These are phyloP conservation scores for Alexandromys fortis DNA, from an alignment of 2,113 vertebrate species.

Conservation along the genomic window DNA sequence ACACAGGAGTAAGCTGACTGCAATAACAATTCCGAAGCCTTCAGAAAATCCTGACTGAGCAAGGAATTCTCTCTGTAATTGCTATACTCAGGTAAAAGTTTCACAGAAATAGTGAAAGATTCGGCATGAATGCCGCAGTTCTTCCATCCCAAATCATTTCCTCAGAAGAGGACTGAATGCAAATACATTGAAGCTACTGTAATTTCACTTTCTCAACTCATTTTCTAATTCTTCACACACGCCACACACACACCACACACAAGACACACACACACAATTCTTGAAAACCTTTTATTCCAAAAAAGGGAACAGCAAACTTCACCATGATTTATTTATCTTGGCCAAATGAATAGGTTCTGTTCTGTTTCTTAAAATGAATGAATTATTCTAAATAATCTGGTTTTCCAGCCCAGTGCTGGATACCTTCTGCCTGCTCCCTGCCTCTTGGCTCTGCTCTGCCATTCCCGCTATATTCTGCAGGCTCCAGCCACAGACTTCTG, in stretches of 20 bases:
- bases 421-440: not conserved
- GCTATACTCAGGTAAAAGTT: not conserved
- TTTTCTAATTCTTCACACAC: not conserved
- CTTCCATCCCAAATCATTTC: not conserved
- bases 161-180: not conserved
- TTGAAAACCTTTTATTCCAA: not conserved
- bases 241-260: not conserved
- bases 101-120: conserved; percentile 19
- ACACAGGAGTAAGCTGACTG: not conserved
- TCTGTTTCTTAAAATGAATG: not conserved
- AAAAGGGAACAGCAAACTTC: not conserved
- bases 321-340: not conserved
- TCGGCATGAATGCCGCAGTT: not conserved
- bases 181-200: not conserved
- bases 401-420: not conserved
- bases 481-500: not conserved
- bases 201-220: not conserved
- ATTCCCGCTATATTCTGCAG: too few relatives aligned
- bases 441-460: not conserved
- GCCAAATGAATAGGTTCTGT: not conserved
- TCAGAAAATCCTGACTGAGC: conserved; percentile 38
- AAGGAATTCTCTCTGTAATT: conserved; percentile 27
- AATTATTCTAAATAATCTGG: not conserved
- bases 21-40: not conserved
- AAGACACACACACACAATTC: not conserved